Evolutionary conservation across 2,797 vertebrate genomes (phyloP), one percentile per base, ranked within the genome.

Genomic region (Nyctalus aviator): DNA sequence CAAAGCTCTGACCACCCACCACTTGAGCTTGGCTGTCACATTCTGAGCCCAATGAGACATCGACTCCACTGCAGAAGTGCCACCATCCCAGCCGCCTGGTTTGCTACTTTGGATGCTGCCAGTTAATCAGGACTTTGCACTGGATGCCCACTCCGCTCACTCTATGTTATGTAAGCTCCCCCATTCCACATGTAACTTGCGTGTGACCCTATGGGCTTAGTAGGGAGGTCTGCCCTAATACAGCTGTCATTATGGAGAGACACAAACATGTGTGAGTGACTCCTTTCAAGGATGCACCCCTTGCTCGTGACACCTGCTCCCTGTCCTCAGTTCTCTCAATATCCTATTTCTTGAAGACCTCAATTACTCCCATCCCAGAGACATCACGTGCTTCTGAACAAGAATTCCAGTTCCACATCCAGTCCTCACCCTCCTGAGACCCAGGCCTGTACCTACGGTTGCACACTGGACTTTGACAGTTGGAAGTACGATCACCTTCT

Each of bases 381-480:
- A 6, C 50, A 66, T 59, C 44, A 72, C 8, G 9, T 64, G 44
- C n/a, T 89, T 35, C 2, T 27, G 72, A 91, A 55, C 53, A 23
- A n/a, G 6, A 82, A 84, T 30, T 35, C 37, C 75, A 76, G 15
- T 25, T n/a, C 18, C 50, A 44, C 0, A 0, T 41, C 32, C 3
- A 73, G 18, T 78, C 25, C 32, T 6, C 6, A 55, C 21, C 6
- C 55, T 78, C 37, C 17, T 6, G 27, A 81, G 46, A 48, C 21
- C 2, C n/a, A 17, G 17, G 7, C 8, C 20, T 6, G n/a, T 32
- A 35, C 9, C 20, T 30, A 30, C 0, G 17, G 23, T 0, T 15
- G 23, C 6, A 81, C 66, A 55, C 10, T 5, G 30, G 48, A 21
- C 17, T 21, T 8, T 17, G 23, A 5, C 50, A 41, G 3, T 12